Percentiles rank a stretch among this genome's conserved stretches.
These are phyloP conservation scores for Drosophila imparisetae DNA, from an alignment of 2,888 invertebrate genomes.

Conservation along the genomic window DNA sequence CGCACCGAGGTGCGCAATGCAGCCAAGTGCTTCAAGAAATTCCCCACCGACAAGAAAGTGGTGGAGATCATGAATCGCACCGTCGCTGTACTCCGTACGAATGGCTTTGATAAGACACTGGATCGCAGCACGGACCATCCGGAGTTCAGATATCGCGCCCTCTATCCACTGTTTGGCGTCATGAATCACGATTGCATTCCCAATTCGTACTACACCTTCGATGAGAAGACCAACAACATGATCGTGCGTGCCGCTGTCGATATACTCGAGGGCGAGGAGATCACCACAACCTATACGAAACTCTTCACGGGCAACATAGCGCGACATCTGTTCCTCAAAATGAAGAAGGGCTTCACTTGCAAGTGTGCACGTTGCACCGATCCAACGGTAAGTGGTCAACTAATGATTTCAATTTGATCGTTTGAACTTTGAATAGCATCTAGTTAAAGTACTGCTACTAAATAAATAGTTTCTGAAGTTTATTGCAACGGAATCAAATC, in stretches of 20 bases:
- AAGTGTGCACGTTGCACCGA: constrained; percentile 89
- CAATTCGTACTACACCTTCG: constrained; percentile 89
- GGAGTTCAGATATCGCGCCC: constrained; percentile 86
- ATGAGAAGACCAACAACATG: constrained; percentile 86
- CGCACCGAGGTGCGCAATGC: constrained; percentile 82
- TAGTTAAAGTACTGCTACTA: no score
- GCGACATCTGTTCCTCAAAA: constrained; percentile 87
- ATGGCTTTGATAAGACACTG: constrained; percentile 83
- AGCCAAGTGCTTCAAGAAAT: constrained; percentile 82
- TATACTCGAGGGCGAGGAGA: constrained; percentile 88
- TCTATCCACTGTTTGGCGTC: constrained; percentile 89
- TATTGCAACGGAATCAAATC: background rate
- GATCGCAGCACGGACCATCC: constrained; percentile 81
- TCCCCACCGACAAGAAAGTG: constrained; percentile 82
- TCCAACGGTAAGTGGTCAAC: constrained; percentile 86
- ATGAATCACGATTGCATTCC: constrained; percentile 90
- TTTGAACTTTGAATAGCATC: background rate
- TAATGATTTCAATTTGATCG: background rate
- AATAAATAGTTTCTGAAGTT: background rate
- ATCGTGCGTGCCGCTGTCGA: constrained; percentile 87
- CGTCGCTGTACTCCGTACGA: constrained; percentile 83
- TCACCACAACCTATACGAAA: constrained; percentile 90
- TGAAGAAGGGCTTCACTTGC: constrained; percentile 89
- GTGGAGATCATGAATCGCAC: constrained; percentile 83
- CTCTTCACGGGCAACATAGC: constrained; percentile 89